Evolutionary conservation across 2,113 vertebrate species (phyloP).

Genomic region (Notothenia coriiceps): DNA sequence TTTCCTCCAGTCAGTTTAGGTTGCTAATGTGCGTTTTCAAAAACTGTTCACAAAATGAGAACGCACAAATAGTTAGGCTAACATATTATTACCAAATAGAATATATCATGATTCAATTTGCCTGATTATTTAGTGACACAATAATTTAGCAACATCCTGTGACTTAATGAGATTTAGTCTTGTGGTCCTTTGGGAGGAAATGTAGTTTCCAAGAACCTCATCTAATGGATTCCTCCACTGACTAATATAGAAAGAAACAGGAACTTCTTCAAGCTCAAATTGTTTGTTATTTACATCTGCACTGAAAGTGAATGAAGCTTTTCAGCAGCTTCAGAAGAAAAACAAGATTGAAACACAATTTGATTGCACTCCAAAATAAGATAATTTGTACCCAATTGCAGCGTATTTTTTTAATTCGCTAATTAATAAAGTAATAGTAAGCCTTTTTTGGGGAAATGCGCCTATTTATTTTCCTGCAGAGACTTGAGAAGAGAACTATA

Average conservation of each 20-base stretch:
- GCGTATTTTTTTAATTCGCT: too few relatives aligned
- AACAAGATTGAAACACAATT: not conserved
- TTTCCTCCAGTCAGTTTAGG: not conserved
- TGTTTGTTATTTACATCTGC: not conserved
- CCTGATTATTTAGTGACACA: not conserved
- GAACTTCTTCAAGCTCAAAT: conserved; percentile 6
- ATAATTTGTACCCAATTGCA: too few relatives aligned
- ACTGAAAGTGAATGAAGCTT: not conserved
- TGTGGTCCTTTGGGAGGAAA: conserved; percentile 23
- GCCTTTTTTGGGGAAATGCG: not conserved
- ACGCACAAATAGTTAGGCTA: not conserved
- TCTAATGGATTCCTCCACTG: conserved; percentile 39
- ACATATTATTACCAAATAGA: not conserved
- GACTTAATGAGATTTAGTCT: conserved; percentile 36
- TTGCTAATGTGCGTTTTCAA: not conserved
- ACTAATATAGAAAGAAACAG: conserved; percentile 23
- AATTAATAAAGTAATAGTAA: not conserved
- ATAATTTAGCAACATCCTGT: conserved; percentile 9
- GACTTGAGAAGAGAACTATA: too few relatives aligned
- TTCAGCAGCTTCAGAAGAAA: not conserved
- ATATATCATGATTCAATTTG: not conserved
- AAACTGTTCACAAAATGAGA: not conserved
- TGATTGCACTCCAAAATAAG: not conserved
- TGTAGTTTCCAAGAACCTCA: conserved; percentile 3
- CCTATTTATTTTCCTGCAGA: not conserved